Conservation (phyloP, 2,888 invertebrate species). For the Erebia palarica region DNA sequence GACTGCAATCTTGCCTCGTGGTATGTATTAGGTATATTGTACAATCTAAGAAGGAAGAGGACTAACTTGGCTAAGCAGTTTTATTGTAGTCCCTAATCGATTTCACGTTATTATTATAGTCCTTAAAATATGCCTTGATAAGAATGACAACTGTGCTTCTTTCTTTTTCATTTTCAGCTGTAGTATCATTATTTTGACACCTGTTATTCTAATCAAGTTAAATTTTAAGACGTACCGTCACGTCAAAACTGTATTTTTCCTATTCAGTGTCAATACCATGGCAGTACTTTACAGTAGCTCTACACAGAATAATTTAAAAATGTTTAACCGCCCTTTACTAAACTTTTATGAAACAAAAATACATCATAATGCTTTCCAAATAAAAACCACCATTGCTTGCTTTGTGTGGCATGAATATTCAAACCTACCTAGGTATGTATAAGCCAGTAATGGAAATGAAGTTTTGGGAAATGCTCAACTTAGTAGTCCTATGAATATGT, state of each 20-base stretch:
- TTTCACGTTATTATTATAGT: no score
- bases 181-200: no score
- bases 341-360: background rate
- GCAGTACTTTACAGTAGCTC: conserved; percentile 48
- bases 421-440: conserved; percentile 11
- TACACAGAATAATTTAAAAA: conserved; percentile 42
- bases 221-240: no score
- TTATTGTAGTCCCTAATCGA: no score
- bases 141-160: no score
- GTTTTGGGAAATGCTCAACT: conserved; percentile 34
- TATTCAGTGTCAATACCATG: conserved; percentile 21
- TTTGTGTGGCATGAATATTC: conserved; percentile 16
- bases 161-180: no score
- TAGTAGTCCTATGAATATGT: conserved; percentile 40
- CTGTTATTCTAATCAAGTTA: no score
- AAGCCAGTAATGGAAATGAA: conserved; percentile 35
- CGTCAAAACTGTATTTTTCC: background rate
- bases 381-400: background rate
- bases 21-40: no score
- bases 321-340: conserved; percentile 14
- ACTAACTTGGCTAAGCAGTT: no score
- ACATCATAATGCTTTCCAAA: background rate
- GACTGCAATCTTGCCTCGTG: no score
- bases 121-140: no score
- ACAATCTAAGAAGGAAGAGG: no score